Base-by-base conservation (phyloP, 2,888 invertebrate genomes). In the Aphelenchoides bicaudatus region DNA sequence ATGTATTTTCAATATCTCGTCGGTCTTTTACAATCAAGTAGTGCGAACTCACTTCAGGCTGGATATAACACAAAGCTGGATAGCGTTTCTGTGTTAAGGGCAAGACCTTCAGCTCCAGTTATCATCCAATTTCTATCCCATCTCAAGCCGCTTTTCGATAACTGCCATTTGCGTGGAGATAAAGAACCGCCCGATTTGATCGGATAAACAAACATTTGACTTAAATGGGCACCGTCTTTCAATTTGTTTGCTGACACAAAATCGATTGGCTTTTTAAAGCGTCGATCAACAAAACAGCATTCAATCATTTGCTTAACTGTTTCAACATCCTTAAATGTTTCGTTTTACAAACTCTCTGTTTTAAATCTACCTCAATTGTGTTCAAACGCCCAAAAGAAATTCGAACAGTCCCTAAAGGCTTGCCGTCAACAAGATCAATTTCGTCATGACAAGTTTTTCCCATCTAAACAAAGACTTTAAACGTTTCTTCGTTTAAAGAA, bases 61-160 rank as follows among this genome's bases (percentile, higher is more conserved):
- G 43, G 37, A 75, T 54, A 8, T 59, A 46, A 79, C 91, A 90
- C 80, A 96, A 84, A 65, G 84, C 84, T 1, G 87, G 84, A 71
- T 87, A 86, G 60, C 88, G 86, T 81, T 94, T 93, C 80, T 93
- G 92, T 1, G 90, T 91, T 53, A 94, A 81, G 60, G 88, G 88
- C n/a, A 61, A 88, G 85, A 16, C 91, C 91, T 73, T 86, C 84
- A 6, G 86, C 85, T 72, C 87, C 88, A 5, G 90, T 85, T 61
- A 96, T 87, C 89, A 93, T 90, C 91, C 92, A 96, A 75, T 88
- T 86, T 67, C 94, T 85, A 80, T 96, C 96, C 80, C 87, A 90
- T 73, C 87, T 84, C 30, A 96, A 84, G 0, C 94, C 94, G 72
- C 86, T 86, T 0, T 81, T 72, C 10, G 86, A 87, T 55, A 93